Evolutionary conservation across 2,888 invertebrate genomes (phyloP).

Genomic region (Lamellibrachia columna): DNA sequence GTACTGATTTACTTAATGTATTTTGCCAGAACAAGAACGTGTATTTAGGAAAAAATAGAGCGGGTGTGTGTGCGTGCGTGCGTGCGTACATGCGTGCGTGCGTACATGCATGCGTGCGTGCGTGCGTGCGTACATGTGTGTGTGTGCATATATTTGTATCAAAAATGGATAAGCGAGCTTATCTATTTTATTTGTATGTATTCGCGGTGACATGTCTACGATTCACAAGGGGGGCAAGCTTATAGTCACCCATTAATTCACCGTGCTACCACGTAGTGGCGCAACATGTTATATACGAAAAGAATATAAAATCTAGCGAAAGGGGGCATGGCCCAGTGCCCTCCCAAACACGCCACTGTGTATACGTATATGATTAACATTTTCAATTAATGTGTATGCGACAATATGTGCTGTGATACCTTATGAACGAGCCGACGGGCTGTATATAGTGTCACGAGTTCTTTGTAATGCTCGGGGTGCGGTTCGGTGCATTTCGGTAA

Average conservation of each 20-base stretch:
- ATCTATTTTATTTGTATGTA: too few relatives aligned
- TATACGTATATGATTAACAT: background rate
- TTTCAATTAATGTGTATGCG: background rate
- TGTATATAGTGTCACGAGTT: background rate
- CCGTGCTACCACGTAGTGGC: too few relatives aligned
- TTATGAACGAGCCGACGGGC: background rate
- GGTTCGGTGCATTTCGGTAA: background rate
- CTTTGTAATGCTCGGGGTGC: background rate
- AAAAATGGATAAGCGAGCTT: background rate
- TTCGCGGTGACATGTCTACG: too few relatives aligned
- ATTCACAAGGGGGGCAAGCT: too few relatives aligned
- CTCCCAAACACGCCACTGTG: too few relatives aligned
- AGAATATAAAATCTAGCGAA: too few relatives aligned
- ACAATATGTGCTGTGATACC: background rate
- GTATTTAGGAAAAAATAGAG: too few relatives aligned
- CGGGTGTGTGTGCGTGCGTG: background rate
- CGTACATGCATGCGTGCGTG: background rate
- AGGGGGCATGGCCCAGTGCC: too few relatives aligned
- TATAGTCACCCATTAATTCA: too few relatives aligned
- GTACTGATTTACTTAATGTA: too few relatives aligned
- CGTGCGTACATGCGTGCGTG: background rate
- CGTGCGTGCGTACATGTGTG: background rate
- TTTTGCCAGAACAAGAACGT: too few relatives aligned
- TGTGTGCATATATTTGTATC: background rate
- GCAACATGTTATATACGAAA: too few relatives aligned